Conservation (phyloP, 1,140 invertebrate genomes). For the Coelopa frigida region DNA sequence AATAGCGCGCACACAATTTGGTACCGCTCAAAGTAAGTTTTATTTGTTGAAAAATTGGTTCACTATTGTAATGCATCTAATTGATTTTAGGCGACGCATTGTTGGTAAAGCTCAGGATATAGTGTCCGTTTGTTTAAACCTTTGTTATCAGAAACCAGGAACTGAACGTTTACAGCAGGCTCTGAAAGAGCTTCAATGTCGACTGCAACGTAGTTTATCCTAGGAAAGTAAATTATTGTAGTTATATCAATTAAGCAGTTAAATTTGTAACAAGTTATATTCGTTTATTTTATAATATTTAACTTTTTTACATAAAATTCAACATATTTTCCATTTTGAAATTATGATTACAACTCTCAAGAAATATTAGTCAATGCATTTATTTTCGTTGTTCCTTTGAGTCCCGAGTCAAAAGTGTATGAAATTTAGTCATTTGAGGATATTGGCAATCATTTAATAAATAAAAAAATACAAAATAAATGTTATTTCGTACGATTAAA, state of each 20-base stretch:
- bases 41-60: neutral
- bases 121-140: constrained; percentile 57
- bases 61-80: constrained; percentile 11
- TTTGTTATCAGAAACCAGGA: constrained; percentile 60
- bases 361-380: too few relatives aligned
- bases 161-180: constrained; percentile 44
- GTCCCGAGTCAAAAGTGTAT: neutral
- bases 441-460: too few relatives aligned
- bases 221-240: neutral
- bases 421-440: too few relatives aligned
- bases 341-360: too few relatives aligned
- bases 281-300: neutral
- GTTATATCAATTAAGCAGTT: neutral
- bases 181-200: constrained; percentile 42
- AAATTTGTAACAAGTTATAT: neutral
- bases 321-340: too few relatives aligned
- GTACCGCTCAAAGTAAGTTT: constrained; percentile 30
- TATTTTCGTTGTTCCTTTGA: too few relatives aligned
- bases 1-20: constrained; percentile 28
- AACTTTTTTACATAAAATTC: too few relatives aligned
- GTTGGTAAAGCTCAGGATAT: constrained; percentile 60
- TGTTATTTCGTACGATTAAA: neutral
- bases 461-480: neutral
- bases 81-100: constrained; percentile 49
- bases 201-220: constrained; percentile 31